Base-by-base conservation (phyloP, 2,797 vertebrate species). In the Centroberyx gerrardi region DNA sequence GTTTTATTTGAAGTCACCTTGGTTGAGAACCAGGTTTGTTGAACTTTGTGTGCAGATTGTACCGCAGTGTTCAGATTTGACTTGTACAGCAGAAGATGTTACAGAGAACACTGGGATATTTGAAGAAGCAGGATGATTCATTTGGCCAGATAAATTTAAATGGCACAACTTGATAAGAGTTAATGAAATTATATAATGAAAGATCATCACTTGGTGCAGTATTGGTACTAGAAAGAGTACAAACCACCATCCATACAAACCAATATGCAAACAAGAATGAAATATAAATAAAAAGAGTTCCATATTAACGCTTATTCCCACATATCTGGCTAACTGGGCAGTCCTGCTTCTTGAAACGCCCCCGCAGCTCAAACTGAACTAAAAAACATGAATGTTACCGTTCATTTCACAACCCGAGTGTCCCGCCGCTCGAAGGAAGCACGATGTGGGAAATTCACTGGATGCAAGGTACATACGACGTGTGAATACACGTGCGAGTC, bases 391-490 rank as follows among this genome's bases (percentile, higher is more conserved):
- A 68, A 73, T 73, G 59, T n/a, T n/a, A n/a, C n/a, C n/a, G n/a
- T 81, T 29, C 4, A 8, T 83, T 51, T 60, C 1, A 3, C 18
- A 74, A 59, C 2, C 42, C 31, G 49, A 68, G 51, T 40, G 9
- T 53, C 49, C 6, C 7, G 73, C 22, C 65, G 48, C 31, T 74
- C 48, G 54, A 56, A 74, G 14, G 51, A 80, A 87, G 80, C 75
- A 72, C 76, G 62, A 84, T 68, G 68, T 31, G 54, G 67, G 55
- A 60, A 58, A 12, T 53, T 73, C 46, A 48, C 60, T 70, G 67
- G 80, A 56, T 66, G 54, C 28, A 40, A 66, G 62, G 76, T 64
- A 72, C 46, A 29, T 46, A 12, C 62, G 62, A 48, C 62, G 62
- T 54, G 52, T 61, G 46, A 22, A 61, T 18, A 14, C 40, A 46